Conservation (phyloP, 2,797 vertebrate species). For the Ctenosaura bakeri region DNA sequence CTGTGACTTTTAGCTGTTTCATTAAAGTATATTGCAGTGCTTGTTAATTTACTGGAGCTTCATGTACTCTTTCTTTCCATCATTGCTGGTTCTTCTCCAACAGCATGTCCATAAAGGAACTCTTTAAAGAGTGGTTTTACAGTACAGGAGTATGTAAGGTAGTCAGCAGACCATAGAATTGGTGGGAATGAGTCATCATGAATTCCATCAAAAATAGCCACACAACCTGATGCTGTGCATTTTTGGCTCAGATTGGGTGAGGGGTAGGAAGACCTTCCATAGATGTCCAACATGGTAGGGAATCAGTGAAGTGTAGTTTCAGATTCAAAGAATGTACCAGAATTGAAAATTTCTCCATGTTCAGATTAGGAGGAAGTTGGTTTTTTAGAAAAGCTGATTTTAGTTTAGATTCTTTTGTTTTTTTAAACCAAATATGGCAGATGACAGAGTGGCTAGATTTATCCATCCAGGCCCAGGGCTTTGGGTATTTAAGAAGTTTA, state of each 20-base stretch:
- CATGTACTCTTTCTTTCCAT: slow-evolving; percentile 23
- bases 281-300: background rate
- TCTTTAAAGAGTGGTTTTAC: background rate
- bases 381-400: no score
- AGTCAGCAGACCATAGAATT: background rate
- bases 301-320: background rate
- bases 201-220: background rate
- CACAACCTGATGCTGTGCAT: background rate
- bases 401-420: no score
- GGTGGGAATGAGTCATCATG: background rate
- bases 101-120: background rate
- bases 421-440: no score
- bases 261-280: background rate
- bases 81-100: slow-evolving; percentile 24
- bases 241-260: no score
- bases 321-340: background rate
- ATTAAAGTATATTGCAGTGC: background rate
- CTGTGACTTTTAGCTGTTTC: slow-evolving; percentile 13
- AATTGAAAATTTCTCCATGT: no score
- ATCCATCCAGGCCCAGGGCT: no score
- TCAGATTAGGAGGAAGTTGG: no score
- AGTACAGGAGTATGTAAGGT: background rate
- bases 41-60: slow-evolving; percentile 51
- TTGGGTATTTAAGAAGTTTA: background rate
- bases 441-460: no score